phyloP scores from a whole-genome alignment of 2,888 invertebrate species.

The Tipula lateralis region DNA sequence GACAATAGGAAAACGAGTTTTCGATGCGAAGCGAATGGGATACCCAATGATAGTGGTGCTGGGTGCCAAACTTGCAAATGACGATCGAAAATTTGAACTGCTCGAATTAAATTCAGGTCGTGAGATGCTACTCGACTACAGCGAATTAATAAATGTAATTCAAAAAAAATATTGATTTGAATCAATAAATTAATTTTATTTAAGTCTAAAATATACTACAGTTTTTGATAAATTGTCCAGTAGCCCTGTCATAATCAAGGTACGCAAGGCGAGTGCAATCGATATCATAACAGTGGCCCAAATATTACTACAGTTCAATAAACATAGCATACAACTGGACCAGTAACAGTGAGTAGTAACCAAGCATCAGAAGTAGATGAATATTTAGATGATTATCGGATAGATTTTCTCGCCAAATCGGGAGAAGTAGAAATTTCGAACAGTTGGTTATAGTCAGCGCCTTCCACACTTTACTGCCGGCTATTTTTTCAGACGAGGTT shows the following conservation, averaged over 20 bases:
- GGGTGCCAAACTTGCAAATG: constrained; percentile 57
- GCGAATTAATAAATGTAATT: constrained; percentile 29
- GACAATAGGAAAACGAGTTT: constrained; percentile 76
- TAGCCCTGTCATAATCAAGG: background rate
- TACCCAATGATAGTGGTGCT: constrained; percentile 75
- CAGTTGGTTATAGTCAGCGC: constrained; percentile 58
- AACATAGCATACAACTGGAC: constrained; percentile 58
- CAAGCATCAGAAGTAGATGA: constrained; percentile 58
- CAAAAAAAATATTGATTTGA: background rate
- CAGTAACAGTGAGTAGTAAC: constrained; percentile 61
- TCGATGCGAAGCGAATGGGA: constrained; percentile 66
- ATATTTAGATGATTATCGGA: constrained; percentile 46
- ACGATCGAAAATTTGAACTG: constrained; percentile 54
- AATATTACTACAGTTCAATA: background rate
- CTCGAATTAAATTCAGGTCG: constrained; percentile 47
- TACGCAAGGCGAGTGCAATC: background rate
- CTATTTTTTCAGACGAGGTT: constrained; percentile 33
- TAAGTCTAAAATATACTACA: background rate
- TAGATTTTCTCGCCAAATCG: constrained; percentile 55
- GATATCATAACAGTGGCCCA: background rate
- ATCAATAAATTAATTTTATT: background rate
- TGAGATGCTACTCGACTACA: constrained; percentile 3
- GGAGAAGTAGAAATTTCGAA: constrained; percentile 57
- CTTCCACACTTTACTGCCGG: constrained; percentile 48
- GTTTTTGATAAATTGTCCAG: background rate